phyloP scores from a whole-genome alignment of 64 coral and sea anemone genomes.

The Actinia equina region DNA sequence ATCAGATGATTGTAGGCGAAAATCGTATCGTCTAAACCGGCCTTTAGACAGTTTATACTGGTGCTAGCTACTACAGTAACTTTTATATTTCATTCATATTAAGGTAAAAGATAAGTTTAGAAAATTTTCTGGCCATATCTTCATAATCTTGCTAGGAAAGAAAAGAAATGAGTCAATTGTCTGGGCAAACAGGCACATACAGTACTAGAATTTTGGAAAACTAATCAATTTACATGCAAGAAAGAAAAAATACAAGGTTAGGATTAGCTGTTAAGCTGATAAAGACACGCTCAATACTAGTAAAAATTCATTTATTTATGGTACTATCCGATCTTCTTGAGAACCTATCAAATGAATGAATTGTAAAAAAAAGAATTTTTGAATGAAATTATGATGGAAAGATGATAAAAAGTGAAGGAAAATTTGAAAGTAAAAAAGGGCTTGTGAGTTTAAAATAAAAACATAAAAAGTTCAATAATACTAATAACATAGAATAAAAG shows the following conservation, averaged over 20 bases:
- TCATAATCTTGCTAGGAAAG: background rate
- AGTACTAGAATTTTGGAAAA: background rate
- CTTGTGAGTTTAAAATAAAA: background rate
- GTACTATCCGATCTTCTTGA: background rate
- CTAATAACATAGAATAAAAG: background rate
- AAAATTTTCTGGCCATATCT: background rate
- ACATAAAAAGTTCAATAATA: background rate
- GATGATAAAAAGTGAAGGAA: background rate
- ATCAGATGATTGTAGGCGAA: too few species aligned
- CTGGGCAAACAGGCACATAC: background rate
- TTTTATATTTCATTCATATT: background rate
- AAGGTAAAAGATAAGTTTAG: background rate
- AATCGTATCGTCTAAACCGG: too few species aligned
- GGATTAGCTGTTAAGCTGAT: constrained; percentile 11
- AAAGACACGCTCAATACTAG: background rate
- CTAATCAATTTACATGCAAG: constrained; percentile 9
- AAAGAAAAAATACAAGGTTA: background rate
- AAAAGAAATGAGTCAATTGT: constrained; percentile 6
- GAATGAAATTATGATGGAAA: background rate
- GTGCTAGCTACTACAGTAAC: background rate
- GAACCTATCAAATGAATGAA: background rate
- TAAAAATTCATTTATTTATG: background rate
- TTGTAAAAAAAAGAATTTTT: background rate
- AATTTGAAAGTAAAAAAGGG: background rate
- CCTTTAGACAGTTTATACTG: too few species aligned